Base-by-base conservation (phyloP, 2,888 invertebrate genomes). In the Penaeus monodon region DNA sequence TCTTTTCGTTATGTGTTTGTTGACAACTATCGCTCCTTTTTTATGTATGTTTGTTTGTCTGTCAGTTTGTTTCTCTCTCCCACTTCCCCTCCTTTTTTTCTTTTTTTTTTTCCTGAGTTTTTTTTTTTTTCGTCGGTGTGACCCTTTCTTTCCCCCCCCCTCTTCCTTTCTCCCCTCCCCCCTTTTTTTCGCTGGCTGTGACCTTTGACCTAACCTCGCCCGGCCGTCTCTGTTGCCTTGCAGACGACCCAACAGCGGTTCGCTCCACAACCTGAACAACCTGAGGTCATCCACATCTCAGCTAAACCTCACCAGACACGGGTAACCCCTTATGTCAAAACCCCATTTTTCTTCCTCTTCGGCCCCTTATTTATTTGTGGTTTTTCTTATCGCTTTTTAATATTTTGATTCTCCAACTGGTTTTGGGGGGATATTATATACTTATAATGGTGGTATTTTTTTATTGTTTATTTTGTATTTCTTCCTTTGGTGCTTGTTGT, bases 161-260 rank as follows among this genome's bases (percentile, higher is more conserved):
- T 27, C n/a, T 33, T 22, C 29, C 70, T 44, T 44, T 44, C 68
- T 68, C 68, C n/a, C 22, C 70, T 20, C 29, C 70, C 70, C 4
- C n/a, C n/a, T 33, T 70, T 33, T 70, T 33, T 20, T 38, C 12
- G 33, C 76, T 29, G n/a, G 77, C 77, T 77, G 77, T 77, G 77
- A 77, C 65, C 27, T 57, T 14, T 57, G 57, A 57, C 27, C 80
- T 79, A 64, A 63, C 77, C 76, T 66, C 22, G 78, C 77, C 49
- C 70, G 70, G 64, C 38, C 70, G 86, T 82, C 38, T 68, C 29
- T 82, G 38, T 73, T 74, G 77, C 63, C 73, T 81, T 83, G 38
- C 87, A 88, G 87, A 81, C 84, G 87, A 65, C 73, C 79, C 20
- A 88, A 88, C 84, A 81, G 80, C 84, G 87, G 87, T n/a, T 88